Evolutionary conservation across 2,113 vertebrate species (phyloP).

Genomic region (Sturnus vulgaris): DNA sequence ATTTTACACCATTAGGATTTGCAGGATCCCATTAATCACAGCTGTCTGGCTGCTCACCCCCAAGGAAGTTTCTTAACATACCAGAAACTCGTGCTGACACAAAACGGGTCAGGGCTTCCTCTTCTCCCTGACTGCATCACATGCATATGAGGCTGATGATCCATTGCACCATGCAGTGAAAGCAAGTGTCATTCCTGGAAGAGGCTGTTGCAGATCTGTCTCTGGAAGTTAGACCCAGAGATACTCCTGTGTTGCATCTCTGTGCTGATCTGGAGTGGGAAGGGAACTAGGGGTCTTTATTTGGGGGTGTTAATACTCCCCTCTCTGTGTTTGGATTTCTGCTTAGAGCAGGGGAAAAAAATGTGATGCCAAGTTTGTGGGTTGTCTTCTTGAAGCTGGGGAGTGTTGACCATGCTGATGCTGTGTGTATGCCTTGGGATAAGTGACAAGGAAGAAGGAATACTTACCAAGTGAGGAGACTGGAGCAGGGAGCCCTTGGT

Average conservation of each 20-base stretch:
- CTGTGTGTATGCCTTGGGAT: neutral
- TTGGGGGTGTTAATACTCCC: neutral
- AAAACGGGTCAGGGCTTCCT: neutral
- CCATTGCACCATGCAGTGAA: neutral
- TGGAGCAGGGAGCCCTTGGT: neutral
- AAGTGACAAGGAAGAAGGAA: neutral
- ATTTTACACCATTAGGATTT: neutral
- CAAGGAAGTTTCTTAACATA: slow-evolving; percentile 20
- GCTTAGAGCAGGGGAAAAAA: neutral
- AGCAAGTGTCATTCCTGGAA: neutral
- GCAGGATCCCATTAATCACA: neutral
- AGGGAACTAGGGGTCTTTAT: neutral
- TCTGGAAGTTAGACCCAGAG: neutral
- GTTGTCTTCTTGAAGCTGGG: neutral
- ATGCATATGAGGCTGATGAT: neutral
- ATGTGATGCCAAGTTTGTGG: neutral
- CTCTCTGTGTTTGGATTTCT: neutral
- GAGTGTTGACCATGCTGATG: neutral
- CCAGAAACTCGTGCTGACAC: neutral
- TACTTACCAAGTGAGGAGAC: neutral
- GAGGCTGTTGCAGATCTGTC: neutral
- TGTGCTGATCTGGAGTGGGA: neutral
- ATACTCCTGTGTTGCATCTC: neutral
- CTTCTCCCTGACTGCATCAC: neutral
- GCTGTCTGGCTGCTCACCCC: neutral